A percentile compares a stretch with the other conserved stretches of the same genome.
phyloP scores from a whole-genome alignment of 2,797 vertebrate genomes.

The Enteromius radiatus region DNA sequence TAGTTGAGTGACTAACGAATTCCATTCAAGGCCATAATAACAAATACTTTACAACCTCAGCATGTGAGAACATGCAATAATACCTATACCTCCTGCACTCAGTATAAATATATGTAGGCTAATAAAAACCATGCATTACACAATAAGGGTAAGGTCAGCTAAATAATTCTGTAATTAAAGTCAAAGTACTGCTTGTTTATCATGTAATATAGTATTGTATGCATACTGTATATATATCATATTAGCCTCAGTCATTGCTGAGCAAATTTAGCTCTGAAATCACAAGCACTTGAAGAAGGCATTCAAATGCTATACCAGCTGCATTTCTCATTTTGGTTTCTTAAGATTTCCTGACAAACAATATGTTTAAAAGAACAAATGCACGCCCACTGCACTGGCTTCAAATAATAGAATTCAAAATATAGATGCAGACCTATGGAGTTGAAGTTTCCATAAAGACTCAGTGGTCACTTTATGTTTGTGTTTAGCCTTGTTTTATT shows the following conservation, averaged over 20 bases:
- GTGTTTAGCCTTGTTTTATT: constrained; percentile 3
- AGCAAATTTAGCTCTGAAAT: constrained; percentile 40
- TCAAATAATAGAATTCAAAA: constrained; percentile 24
- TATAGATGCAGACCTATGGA: constrained; percentile 7
- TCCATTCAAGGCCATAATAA: constrained; percentile 25
- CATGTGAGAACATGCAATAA: constrained; percentile 20
- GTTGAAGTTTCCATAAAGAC: background rate
- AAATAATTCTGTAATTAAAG: background rate
- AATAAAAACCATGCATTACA: constrained; percentile 23
- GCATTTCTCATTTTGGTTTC: constrained; percentile 43
- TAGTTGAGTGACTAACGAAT: constrained; percentile 12
- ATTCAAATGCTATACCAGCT: constrained; percentile 40
- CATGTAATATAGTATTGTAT: background rate
- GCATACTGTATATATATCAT: background rate
- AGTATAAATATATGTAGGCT: constrained; percentile 11
- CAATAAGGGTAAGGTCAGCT: constrained; percentile 11
- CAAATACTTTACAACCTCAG: constrained; percentile 30
- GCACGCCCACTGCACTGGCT: background rate
- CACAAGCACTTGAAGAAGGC: constrained; percentile 30
- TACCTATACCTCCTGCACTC: background rate
- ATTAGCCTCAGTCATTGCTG: constrained; percentile 9
- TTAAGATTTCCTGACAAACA: constrained; percentile 18
- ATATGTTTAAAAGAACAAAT: constrained; percentile 35
- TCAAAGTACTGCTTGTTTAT: background rate
- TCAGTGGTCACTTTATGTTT: constrained; percentile 15